Percentiles rank a stretch among this genome's conserved stretches.
phyloP scores from a whole-genome alignment of 2,888 invertebrate genomes.

The Strigamia crassipes region DNA sequence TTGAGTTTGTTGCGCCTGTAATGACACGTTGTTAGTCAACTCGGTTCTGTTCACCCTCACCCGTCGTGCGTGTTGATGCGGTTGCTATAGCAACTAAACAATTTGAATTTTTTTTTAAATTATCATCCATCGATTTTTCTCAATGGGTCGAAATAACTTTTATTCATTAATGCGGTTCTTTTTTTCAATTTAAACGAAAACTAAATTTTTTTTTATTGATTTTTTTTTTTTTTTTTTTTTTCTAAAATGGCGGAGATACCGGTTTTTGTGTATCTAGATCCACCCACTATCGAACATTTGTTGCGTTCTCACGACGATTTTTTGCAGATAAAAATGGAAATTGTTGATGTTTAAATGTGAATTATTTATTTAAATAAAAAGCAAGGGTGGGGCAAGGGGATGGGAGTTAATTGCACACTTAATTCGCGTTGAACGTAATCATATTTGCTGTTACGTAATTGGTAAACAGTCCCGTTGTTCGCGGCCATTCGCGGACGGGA shows the following conservation, averaged over 20 bases:
- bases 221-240: too few species aligned
- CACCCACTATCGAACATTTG: background rate
- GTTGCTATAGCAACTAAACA: background rate
- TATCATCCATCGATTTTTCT: background rate
- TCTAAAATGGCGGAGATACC: background rate
- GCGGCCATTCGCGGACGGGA: background rate
- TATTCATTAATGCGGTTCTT: background rate
- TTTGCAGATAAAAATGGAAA: too few species aligned
- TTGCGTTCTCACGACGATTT: background rate
- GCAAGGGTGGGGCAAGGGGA: too few species aligned
- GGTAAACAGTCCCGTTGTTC: conserved; percentile 15
- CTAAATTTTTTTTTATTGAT: too few species aligned
- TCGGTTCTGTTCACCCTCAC: background rate
- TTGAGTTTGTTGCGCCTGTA: background rate
- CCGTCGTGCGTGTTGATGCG: conserved; percentile 7
- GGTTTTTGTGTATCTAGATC: too few species aligned
- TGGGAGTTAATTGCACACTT: background rate
- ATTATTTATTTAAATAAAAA: too few species aligned
- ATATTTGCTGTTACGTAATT: conserved; percentile 26
- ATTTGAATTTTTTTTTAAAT: background rate
- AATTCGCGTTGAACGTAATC: background rate
- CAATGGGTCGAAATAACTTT: background rate
- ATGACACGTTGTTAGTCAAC: conserved; percentile 17
- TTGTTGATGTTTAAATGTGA: too few species aligned
- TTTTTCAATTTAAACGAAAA: too few species aligned